These are phyloP conservation scores for Odontomachus brunneus DNA, from an alignment of 1,140 invertebrate species.

Conservation along the genomic window DNA sequence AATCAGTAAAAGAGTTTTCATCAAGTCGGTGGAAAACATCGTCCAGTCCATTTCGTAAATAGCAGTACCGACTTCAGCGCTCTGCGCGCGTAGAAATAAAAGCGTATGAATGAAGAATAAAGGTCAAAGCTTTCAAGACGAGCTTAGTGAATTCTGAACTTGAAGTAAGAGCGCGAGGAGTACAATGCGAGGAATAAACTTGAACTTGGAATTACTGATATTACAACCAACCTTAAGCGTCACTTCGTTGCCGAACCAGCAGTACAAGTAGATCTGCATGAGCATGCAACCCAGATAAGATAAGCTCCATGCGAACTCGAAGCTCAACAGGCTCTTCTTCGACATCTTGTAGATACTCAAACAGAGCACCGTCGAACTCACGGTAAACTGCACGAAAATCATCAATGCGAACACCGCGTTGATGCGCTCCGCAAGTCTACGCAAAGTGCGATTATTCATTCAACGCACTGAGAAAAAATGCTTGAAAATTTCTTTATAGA, in stretches of 20 bases:
- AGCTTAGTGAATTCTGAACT: not conserved
- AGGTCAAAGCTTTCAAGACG: not conserved
- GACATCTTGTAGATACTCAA: conserved; percentile 66
- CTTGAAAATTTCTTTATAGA: no score
- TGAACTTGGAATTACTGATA: no score
- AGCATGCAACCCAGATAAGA: conserved; percentile 68
- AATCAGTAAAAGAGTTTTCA: conserved; percentile 66
- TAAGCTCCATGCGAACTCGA: conserved; percentile 70
- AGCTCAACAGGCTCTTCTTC: conserved; percentile 80
- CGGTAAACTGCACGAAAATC: conserved; percentile 67
- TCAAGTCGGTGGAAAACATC: conserved; percentile 45
- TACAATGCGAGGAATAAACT: not conserved
- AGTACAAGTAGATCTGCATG: conserved; percentile 85
- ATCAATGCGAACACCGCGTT: conserved; percentile 62
- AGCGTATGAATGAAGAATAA: not conserved
- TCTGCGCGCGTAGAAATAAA: no score
- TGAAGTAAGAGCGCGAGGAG: not conserved
- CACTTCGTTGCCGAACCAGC: conserved; percentile 87
- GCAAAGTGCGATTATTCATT: not conserved
- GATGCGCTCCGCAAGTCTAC: conserved; percentile 51
- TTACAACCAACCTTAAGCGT: conserved; percentile 83
- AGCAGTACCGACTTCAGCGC: conserved; percentile 58
- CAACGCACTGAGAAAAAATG: no score
- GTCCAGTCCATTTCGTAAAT: conserved; percentile 76
- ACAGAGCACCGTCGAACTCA: conserved; percentile 67